Evolutionary conservation across 2,113 vertebrate genomes (phyloP).

Genomic region (Saccopteryx bilineata): DNA sequence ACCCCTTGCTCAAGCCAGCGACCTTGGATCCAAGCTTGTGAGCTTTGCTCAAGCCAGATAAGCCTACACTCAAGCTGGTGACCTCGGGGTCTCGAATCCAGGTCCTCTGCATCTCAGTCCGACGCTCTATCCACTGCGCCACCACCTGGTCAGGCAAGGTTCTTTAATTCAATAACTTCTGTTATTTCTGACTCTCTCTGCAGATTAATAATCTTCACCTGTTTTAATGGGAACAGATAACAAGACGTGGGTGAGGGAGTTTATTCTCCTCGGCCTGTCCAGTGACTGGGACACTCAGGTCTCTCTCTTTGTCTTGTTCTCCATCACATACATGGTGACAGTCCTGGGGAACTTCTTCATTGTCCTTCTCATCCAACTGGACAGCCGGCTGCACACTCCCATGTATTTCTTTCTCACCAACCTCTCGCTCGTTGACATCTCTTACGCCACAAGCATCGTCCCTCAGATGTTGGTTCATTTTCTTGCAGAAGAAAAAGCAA

Average conservation of each 20-base stretch:
- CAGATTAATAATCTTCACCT: background rate
- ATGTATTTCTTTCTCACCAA: conserved; percentile 84
- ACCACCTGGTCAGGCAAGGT: background rate
- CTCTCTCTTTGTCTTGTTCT: conserved; percentile 63
- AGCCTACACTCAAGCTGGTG: too few species aligned
- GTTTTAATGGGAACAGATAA: conserved; percentile 47
- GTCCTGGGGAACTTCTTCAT: conserved; percentile 71
- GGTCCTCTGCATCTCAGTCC: too few species aligned
- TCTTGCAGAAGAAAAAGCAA: background rate
- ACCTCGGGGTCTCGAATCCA: too few species aligned
- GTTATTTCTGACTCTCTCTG: background rate
- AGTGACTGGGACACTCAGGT: background rate
- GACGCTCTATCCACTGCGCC: too few species aligned
- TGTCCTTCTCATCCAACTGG: conserved; percentile 42
- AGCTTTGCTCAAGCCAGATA: too few species aligned
- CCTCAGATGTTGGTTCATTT: conserved; percentile 62
- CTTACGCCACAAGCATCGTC: conserved; percentile 61
- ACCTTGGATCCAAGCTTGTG: too few species aligned
- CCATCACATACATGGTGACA: conserved; percentile 47
- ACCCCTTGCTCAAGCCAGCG: too few species aligned
- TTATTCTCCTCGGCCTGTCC: conserved; percentile 70
- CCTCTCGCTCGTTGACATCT: conserved; percentile 76
- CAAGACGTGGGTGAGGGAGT: conserved; percentile 55
- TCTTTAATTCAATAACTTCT: background rate
- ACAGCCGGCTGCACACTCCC: conserved; percentile 74